phyloP scores from a whole-genome alignment of 2,888 invertebrate species.

The Onchidella celtica region DNA sequence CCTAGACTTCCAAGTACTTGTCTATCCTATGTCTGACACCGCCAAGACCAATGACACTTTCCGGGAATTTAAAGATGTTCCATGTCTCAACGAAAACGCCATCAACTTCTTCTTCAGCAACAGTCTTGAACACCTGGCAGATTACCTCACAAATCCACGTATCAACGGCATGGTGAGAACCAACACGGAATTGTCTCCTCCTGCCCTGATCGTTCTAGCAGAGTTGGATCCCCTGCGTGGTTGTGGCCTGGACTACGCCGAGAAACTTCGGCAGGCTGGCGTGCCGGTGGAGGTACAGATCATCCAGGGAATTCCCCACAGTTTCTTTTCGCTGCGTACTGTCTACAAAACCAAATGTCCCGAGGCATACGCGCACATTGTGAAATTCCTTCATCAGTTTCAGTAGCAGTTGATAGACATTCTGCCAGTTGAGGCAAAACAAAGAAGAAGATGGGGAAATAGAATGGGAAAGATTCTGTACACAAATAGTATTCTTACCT shows the following conservation, averaged over 20 bases:
- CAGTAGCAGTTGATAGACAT: no score
- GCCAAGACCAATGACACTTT: not conserved
- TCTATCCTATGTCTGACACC: constrained; percentile 37
- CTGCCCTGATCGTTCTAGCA: constrained; percentile 39
- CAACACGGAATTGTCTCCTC: constrained; percentile 35
- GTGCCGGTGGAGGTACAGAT: constrained; percentile 30
- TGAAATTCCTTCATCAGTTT: constrained; percentile 27
- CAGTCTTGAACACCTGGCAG: constrained; percentile 4
- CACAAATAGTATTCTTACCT: no score
- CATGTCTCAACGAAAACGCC: constrained; percentile 2
- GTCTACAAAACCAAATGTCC: constrained; percentile 19
- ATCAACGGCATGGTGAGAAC: constrained; percentile 39
- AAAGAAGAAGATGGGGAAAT: no score
- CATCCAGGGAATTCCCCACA: constrained; percentile 36
- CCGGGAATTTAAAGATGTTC: constrained; percentile 16
- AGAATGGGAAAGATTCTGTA: no score
- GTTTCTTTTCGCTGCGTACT: not conserved
- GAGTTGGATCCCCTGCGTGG: constrained; percentile 37
- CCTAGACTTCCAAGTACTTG: constrained; percentile 41
- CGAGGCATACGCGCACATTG: constrained; percentile 14
- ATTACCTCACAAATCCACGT: constrained; percentile 15
- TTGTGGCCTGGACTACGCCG: constrained; percentile 37
- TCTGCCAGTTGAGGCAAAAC: no score
- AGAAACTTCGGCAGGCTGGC: constrained; percentile 36
- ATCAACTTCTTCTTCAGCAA: constrained; percentile 22